A percentile compares a stretch with the other conserved stretches of the same genome.
Evolutionary conservation across 2,888 invertebrate species (phyloP).

Genomic region (Yponomeuta sedellus): DNA sequence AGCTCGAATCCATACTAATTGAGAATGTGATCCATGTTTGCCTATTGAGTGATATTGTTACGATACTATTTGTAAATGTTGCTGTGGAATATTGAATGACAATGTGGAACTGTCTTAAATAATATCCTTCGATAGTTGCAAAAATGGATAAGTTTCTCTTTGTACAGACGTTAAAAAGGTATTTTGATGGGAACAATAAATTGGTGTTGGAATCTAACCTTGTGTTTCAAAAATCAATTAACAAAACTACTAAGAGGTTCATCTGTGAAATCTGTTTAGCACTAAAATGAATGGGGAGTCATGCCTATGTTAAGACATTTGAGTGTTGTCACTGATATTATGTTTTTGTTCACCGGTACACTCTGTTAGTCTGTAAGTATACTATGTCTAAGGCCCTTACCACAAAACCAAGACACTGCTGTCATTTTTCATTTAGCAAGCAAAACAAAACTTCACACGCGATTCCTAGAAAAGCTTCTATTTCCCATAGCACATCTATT

Average conservation of each 20-base stretch:
- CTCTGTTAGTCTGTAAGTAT: constrained; percentile 60
- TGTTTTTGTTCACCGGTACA: constrained; percentile 54
- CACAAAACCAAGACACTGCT: neutral
- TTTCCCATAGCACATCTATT: no score
- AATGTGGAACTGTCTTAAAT: no score
- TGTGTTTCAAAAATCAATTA: constrained; percentile 18
- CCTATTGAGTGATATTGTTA: no score
- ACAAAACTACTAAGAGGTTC: constrained; percentile 11
- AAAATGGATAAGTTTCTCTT: no score
- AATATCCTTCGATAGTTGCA: no score
- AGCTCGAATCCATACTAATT: no score
- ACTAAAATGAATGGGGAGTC: constrained; percentile 80
- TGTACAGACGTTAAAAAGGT: no score
- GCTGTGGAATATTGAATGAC: no score
- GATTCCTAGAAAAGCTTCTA: no score
- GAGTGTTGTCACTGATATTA: constrained; percentile 15
- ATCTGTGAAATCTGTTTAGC: constrained; percentile 6
- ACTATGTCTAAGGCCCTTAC: neutral
- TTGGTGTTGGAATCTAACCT: neutral
- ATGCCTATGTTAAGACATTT: constrained; percentile 55
- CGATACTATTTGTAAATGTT: no score
- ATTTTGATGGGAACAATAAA: neutral
- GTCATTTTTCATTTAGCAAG: neutral
- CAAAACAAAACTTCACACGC: no score
- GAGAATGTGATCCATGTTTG: no score